These are phyloP conservation scores for Ceryle rudis DNA, from an alignment of 2,797 vertebrate genomes.

Conservation along the genomic window DNA sequence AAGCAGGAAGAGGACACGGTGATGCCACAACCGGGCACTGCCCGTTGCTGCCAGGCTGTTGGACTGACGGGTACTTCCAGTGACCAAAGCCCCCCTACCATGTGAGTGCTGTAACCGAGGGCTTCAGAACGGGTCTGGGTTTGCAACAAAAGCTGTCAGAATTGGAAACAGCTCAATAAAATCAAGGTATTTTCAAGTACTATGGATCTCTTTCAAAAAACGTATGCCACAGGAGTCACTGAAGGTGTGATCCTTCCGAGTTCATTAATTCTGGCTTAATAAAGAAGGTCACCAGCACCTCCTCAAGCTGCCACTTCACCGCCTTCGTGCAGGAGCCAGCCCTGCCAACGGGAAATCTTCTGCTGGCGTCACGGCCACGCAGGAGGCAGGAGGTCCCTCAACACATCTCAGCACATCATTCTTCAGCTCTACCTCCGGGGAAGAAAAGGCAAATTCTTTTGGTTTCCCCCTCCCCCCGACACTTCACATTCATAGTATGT, in stretches of 20 bases:
- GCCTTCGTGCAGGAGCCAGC: background rate
- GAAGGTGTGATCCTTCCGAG: background rate
- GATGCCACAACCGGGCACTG: background rate
- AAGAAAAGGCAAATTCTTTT: background rate
- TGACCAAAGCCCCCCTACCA: background rate
- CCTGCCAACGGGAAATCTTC: background rate
- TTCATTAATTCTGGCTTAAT: constrained; percentile 40
- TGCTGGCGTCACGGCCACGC: background rate
- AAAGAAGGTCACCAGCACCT: constrained; percentile 2
- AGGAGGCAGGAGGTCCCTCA: background rate
- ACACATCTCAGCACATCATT: background rate
- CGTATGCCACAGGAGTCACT: background rate
- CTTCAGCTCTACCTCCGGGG: background rate
- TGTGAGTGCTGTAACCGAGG: background rate
- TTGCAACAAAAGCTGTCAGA: background rate
- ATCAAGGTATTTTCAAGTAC: constrained; percentile 41
- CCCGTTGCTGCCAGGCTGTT: background rate
- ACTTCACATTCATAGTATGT: constrained; percentile 7
- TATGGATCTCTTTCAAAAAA: background rate
- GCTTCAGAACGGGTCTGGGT: background rate
- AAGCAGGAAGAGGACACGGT: background rate
- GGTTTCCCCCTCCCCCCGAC: background rate
- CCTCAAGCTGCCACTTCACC: background rate
- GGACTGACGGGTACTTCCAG: background rate
- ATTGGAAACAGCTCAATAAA: background rate